phyloP scores from a whole-genome alignment of 2,888 invertebrate genomes.

The Timandra comae region DNA sequence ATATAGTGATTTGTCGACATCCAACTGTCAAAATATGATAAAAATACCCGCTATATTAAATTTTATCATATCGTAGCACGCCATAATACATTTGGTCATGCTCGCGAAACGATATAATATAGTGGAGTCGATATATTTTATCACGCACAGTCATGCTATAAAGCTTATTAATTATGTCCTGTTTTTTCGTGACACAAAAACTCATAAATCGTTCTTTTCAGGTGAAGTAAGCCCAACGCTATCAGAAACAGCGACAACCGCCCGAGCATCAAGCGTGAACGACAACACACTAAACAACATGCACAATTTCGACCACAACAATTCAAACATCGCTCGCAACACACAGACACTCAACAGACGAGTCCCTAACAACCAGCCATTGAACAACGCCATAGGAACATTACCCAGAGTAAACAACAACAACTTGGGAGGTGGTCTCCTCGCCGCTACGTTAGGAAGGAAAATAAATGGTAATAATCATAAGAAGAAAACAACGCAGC shows the following conservation, averaged over 20 bases:
- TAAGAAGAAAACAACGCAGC: constrained; percentile 69
- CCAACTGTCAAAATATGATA: no score
- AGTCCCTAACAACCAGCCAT: constrained; percentile 48
- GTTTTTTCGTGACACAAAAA: no score
- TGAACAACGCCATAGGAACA: constrained; percentile 66
- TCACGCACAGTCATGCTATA: no score
- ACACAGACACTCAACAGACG: constrained; percentile 65
- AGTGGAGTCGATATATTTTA: no score
- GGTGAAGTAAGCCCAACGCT: constrained; percentile 88
- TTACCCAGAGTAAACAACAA: constrained; percentile 63
- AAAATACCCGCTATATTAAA: no score
- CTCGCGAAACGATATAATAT: no score
- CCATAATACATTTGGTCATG: no score
- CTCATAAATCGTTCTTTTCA: constrained; percentile 42
- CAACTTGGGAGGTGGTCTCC: constrained; percentile 42
- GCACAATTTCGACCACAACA: constrained; percentile 44
- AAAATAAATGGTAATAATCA: constrained; percentile 74
- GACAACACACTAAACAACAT: constrained; percentile 60
- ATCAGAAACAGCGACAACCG: constrained; percentile 89
- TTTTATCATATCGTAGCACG: no score
- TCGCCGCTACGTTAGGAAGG: constrained; percentile 63
- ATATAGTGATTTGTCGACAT: no score
- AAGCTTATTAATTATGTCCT: no score
- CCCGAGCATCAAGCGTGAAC: constrained; percentile 84
- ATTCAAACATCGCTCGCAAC: constrained; percentile 49